Percentiles rank a stretch among this genome's conserved stretches.
Conservation (phyloP, 2,113 vertebrate genomes). For the Galbula dea region DNA sequence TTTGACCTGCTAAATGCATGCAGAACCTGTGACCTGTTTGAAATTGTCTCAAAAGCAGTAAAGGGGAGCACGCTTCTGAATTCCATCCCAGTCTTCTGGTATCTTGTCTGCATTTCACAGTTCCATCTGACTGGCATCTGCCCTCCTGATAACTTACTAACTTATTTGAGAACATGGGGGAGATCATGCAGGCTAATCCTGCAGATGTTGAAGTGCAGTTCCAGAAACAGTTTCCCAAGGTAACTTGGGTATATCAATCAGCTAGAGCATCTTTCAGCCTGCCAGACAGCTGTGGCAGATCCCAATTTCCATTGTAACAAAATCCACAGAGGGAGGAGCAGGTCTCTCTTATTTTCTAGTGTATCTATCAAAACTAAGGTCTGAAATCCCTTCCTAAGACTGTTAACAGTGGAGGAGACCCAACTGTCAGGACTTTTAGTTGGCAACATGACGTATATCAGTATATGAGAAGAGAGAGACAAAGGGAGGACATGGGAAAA, state of each 20-base stretch:
- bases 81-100: neutral
- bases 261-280: neutral
- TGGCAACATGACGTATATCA: neutral
- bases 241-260: neutral
- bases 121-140: neutral
- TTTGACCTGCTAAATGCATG: neutral
- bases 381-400: neutral
- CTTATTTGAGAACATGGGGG: neutral
- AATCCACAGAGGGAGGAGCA: neutral
- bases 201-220: neutral
- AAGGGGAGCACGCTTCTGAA: neutral
- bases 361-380: rapidly evolving
- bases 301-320: neutral
- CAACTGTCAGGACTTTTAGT: neutral
- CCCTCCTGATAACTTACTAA: neutral
- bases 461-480: neutral
- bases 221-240: neutral
- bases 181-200: neutral
- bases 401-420: neutral
- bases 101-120: neutral
- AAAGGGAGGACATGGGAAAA: neutral
- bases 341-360: neutral
- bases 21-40: neutral
- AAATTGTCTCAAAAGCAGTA: neutral
- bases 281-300: neutral